Conservation (phyloP, 2,888 invertebrate species). For the Acronicta psi region DNA sequence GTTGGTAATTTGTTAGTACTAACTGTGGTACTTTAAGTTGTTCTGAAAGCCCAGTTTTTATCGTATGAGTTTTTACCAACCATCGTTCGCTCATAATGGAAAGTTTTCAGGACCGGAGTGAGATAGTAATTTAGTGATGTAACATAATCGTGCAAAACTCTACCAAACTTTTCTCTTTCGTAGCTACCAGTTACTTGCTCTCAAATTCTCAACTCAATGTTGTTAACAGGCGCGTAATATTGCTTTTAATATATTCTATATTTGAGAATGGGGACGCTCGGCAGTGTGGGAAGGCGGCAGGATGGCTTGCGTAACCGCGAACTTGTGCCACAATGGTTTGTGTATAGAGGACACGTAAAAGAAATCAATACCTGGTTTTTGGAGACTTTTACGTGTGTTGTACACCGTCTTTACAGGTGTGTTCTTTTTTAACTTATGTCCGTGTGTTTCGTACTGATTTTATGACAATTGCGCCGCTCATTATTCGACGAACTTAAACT, state of each 20-base stretch:
- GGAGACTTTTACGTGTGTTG: conserved; percentile 6
- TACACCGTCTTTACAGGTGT: background rate
- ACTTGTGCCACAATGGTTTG: conserved; percentile 52
- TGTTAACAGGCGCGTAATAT: conserved; percentile 59
- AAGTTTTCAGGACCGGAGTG: too few species aligned
- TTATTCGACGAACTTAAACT: too few species aligned
- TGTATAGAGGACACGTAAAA: conserved; percentile 46
- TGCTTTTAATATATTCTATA: conserved; percentile 61
- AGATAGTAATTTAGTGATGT: background rate
- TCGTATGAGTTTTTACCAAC: too few species aligned
- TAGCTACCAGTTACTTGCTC: conserved; percentile 31
- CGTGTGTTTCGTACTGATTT: background rate
- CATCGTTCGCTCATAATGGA: too few species aligned
- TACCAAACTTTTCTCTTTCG: conserved; percentile 8
- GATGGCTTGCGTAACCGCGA: conserved; percentile 54
- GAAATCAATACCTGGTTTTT: conserved; percentile 51
- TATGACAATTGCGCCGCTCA: too few species aligned
- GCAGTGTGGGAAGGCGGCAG: conserved; percentile 31
- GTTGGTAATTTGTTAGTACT: too few species aligned
- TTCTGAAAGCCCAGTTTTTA: too few species aligned
- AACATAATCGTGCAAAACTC: background rate
- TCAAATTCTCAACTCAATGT: conserved; percentile 50
- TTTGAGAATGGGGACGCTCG: conserved; percentile 33
- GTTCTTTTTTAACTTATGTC: background rate
- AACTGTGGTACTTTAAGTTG: too few species aligned